Base-by-base conservation (phyloP, 2,888 invertebrate species). In the Aethes cnicana region DNA sequence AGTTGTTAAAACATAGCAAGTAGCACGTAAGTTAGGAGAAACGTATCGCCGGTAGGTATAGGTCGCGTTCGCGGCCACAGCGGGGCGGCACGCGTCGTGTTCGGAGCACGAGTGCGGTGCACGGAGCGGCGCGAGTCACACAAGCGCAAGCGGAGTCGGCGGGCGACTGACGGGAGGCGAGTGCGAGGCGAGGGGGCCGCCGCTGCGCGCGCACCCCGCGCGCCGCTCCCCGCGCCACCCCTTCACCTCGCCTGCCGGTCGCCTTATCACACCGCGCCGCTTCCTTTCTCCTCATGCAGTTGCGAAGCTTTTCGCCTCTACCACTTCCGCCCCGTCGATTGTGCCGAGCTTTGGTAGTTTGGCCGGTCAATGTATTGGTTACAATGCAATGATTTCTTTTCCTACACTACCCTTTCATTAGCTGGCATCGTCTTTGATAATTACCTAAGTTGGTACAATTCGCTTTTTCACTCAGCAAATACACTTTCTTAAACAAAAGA, bases 41-140 rank as follows among this genome's bases (percentile, higher is more conserved):
- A 85, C 79, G 81, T 69, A 80, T 88, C 81, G 91, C 87, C 90
- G 90, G 91, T 90, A 90, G 88, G 82, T 79, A 90, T 89, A 91
- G 84, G 88, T 91, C 90, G 90, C 91, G 90, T 91, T 91, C 86
- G 90, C 90, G 91, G 90, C 90, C 91, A 90, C 89, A 85, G 90
- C 69, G 78, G 82, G 83, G 84, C 80, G 86, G 86, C 87, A 79
- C 88, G 87, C 85, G 89, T 89, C 89, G 89, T 85, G 87, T 68
- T 88, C 85, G 82, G 86, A 67, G 82, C 86, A 87, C 89, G 86
- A 88, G 86, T 88, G 88, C 87, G 78, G 86, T 86, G 87, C 79
- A 87, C 89, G 75, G 87, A 88, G 88, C 87, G 71, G 87, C 86
- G 91, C 91, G 90, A 88, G 77, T 85, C 88, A 87, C 87, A 88